These are phyloP conservation scores for Catharus fuscescens DNA, from an alignment of 2,113 vertebrate genomes.

Conservation along the genomic window DNA sequence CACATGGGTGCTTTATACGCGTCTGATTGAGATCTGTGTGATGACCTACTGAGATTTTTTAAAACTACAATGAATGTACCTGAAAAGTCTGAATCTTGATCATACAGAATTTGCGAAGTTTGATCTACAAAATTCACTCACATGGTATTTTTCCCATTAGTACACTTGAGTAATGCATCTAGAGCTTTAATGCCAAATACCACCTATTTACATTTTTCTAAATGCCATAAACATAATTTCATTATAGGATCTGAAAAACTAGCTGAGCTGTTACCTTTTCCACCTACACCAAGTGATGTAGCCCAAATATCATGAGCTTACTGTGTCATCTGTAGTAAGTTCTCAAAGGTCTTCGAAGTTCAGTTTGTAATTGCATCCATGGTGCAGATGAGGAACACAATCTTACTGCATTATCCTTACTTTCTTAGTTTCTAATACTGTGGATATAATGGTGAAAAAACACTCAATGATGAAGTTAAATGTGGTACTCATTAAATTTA, in stretches of 20 bases:
- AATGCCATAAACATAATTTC: background rate
- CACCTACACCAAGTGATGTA: background rate
- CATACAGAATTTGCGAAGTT: background rate
- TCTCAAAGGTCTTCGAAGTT: background rate
- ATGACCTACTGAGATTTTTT: background rate
- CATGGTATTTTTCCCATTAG: background rate
- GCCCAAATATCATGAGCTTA: background rate
- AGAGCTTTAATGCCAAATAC: background rate
- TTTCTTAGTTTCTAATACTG: background rate
- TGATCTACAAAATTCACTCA: background rate
- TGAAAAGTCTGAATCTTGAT: background rate
- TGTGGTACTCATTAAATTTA: background rate
- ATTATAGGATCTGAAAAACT: background rate
- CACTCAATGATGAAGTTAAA: background rate
- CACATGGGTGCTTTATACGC: background rate
- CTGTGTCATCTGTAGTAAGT: background rate
- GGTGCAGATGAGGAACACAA: background rate
- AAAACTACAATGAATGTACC: background rate
- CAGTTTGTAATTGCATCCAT: background rate
- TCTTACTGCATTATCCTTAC: background rate
- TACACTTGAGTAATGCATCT: background rate
- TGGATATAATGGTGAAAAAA: background rate
- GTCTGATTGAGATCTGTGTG: background rate
- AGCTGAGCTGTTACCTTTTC: background rate
- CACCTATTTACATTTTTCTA: conserved; percentile 26